Percentiles rank a stretch among this genome's conserved stretches.
These are phyloP conservation scores for Rallus limicola DNA, from an alignment of 2,113 vertebrate genomes.

Conservation along the genomic window DNA sequence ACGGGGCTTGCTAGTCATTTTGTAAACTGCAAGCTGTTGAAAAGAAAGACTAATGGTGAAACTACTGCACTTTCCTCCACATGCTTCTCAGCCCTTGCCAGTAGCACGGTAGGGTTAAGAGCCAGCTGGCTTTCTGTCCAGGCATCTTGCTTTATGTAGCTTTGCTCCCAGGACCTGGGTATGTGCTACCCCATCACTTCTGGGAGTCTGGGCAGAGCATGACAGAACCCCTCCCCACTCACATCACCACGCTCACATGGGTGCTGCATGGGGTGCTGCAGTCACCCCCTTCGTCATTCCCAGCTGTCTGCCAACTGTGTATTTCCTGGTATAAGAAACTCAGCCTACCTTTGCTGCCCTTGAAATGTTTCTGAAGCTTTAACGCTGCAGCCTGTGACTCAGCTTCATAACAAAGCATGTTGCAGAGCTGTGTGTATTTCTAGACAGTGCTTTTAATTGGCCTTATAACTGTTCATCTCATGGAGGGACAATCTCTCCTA, in stretches of 20 bases:
- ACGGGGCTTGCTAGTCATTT: conserved; percentile 75
- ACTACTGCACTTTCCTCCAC: background rate
- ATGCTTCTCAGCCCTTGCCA: background rate
- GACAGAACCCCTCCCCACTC: background rate
- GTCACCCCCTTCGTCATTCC: background rate
- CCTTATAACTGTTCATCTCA: background rate
- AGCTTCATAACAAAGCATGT: background rate
- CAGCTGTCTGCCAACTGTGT: background rate
- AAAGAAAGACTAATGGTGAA: background rate
- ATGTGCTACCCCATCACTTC: background rate
- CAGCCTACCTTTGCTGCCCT: background rate
- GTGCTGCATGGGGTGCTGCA: accelerated
- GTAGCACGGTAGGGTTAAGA: background rate
- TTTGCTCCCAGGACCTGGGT: background rate
- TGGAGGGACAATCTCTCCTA: background rate
- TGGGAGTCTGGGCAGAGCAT: background rate
- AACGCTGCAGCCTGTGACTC: background rate
- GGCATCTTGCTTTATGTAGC: background rate
- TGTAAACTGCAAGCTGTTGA: conserved; percentile 64
- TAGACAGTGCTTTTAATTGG: background rate
- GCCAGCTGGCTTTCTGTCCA: background rate
- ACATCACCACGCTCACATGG: background rate
- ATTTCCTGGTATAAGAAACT: background rate
- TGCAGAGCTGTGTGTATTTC: background rate
- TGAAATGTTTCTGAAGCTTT: background rate